These are phyloP conservation scores for Hemaris fuciformis DNA, from an alignment of 2,888 invertebrate species.

Conservation along the genomic window DNA sequence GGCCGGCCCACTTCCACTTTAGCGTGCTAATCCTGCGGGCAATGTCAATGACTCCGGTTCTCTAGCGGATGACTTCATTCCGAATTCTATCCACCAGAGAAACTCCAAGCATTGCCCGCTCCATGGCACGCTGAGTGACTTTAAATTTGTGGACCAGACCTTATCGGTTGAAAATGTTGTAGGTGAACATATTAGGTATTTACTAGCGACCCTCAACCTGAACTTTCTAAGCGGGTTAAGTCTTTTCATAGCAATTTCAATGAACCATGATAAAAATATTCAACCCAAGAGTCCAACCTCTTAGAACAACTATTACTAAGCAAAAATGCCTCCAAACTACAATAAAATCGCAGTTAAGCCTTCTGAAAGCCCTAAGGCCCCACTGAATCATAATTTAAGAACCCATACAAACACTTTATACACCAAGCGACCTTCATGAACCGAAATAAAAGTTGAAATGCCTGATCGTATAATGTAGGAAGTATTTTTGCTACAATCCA, in stretches of 20 bases:
- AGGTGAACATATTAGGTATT: too few species aligned
- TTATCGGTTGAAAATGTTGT: too few species aligned
- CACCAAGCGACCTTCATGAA: constrained; percentile 24
- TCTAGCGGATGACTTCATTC: too few species aligned
- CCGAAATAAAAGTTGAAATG: constrained; percentile 13
- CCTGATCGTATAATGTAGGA: constrained; percentile 6
- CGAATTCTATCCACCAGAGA: too few species aligned
- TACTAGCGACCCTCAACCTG: too few species aligned
- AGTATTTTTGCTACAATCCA: neutral
- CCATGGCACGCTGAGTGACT: too few species aligned
- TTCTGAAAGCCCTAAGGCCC: constrained; percentile 11
- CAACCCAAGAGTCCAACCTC: neutral
- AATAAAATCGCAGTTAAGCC: constrained; percentile 11
- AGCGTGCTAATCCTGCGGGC: too few species aligned
- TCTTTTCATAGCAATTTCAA: neutral
- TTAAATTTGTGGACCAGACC: too few species aligned
- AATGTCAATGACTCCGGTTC: too few species aligned
- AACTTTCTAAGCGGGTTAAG: neutral
- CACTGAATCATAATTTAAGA: constrained; percentile 27
- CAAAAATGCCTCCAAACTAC: neutral
- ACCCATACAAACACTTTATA: constrained; percentile 28
- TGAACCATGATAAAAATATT: neutral
- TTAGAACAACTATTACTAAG: neutral
- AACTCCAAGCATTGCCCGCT: too few species aligned
- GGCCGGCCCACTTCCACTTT: too few species aligned